Percentiles rank a stretch among this genome's conserved stretches.
Conservation (phyloP, 2,888 invertebrate genomes). For the Aleiodes alternator region DNA sequence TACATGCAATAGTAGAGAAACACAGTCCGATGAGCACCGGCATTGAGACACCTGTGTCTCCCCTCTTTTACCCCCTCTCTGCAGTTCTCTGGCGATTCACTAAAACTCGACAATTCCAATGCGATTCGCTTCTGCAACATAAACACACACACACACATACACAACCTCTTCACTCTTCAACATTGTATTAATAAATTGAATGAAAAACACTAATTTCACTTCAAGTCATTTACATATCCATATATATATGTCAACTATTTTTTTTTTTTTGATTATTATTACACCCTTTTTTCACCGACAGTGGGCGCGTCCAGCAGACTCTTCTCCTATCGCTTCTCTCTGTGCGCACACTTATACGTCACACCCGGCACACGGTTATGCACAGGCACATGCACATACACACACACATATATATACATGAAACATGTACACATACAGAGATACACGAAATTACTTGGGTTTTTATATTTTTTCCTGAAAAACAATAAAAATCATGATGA, state of each 20-base stretch:
- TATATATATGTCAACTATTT: not conserved
- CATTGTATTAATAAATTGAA: not conserved
- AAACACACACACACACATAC: too few relatives aligned
- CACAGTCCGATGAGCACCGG: slow-evolving; percentile 43
- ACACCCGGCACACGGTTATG: slow-evolving; percentile 58
- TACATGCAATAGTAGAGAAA: slow-evolving; percentile 42
- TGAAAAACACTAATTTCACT: slow-evolving; percentile 7
- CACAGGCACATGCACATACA: slow-evolving; percentile 49
- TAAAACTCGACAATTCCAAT: too few relatives aligned
- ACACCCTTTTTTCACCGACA: slow-evolving; percentile 50
- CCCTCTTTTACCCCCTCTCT: slow-evolving; percentile 5
- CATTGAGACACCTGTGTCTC: slow-evolving; percentile 36
- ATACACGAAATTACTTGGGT: too few relatives aligned
- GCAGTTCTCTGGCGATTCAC: too few relatives aligned
- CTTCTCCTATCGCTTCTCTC: slow-evolving; percentile 27
- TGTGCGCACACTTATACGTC: slow-evolving; percentile 47
- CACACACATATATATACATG: not conserved
- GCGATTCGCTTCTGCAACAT: too few relatives aligned
- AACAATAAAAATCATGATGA: too few relatives aligned
- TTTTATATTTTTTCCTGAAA: too few relatives aligned
- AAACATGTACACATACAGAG: too few relatives aligned
- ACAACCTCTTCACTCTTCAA: too few relatives aligned
- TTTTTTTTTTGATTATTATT: slow-evolving; percentile 42
- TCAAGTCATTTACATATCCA: not conserved
- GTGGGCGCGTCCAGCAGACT: slow-evolving; percentile 49